Percentiles rank a stretch among this genome's conserved stretches.
These are phyloP conservation scores for Zaprionus taronus DNA, from an alignment of 1,140 invertebrate genomes.

Conservation along the genomic window DNA sequence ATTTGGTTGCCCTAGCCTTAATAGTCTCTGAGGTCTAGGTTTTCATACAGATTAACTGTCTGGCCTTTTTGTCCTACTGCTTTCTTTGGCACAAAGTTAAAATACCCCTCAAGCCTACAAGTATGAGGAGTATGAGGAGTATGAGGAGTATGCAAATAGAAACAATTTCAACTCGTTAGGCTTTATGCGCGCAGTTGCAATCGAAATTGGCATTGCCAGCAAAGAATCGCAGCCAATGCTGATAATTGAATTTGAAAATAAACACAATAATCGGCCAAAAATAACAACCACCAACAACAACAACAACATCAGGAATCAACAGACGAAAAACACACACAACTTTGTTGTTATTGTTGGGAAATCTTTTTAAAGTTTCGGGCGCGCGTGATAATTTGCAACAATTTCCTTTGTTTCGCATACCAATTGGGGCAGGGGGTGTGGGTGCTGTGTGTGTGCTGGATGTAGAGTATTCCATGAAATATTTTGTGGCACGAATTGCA, in stretches of 20 bases:
- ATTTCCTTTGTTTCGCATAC: slow-evolving; percentile 21
- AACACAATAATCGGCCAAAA: not conserved
- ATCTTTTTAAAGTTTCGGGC: slow-evolving; percentile 1
- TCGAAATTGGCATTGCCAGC: not conserved
- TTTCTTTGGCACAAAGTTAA: no score
- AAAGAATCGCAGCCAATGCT: not conserved
- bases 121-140: no score
- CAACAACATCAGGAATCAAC: not conserved
- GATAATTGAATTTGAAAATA: slow-evolving; percentile 10
- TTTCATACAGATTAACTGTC: no score
- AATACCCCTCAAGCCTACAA: no score
- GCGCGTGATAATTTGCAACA: slow-evolving; percentile 36
- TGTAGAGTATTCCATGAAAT: slow-evolving; percentile 20
- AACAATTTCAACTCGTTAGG: no score
- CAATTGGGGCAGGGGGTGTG: not conserved
- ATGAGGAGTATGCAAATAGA: no score
- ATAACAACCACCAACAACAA: not conserved
- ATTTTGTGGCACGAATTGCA: slow-evolving; percentile 38
- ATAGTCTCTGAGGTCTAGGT: no score
- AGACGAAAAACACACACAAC: not conserved
- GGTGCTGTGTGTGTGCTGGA: not conserved
- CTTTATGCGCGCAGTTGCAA: no score
- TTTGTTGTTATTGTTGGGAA: slow-evolving; percentile 6
- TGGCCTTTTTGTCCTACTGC: no score
- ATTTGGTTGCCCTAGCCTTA: no score